Percentiles rank a stretch among this genome's conserved stretches.
phyloP scores from a whole-genome alignment of 2,113 vertebrate species.

The Anhinga rufa region DNA sequence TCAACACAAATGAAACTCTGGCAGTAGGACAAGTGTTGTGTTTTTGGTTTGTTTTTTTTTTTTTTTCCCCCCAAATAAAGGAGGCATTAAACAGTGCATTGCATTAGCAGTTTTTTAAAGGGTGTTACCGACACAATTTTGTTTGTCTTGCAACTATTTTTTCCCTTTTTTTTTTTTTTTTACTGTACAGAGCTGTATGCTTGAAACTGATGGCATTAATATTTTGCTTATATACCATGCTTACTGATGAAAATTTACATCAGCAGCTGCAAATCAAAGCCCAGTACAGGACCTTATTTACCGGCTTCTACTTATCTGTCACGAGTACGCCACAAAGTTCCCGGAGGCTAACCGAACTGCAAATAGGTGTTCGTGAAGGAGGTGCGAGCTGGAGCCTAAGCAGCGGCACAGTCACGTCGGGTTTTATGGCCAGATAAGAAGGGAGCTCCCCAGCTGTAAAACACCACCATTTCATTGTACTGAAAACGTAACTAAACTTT shows the following conservation, averaged over 20 bases:
- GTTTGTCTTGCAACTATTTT: background rate
- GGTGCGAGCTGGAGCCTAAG: background rate
- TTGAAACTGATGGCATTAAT: background rate
- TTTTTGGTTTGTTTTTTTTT: background rate
- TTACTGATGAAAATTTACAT: background rate
- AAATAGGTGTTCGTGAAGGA: accelerated
- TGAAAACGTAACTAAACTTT: background rate
- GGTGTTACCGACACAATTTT: background rate
- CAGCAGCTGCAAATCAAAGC: background rate
- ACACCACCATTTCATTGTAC: background rate
- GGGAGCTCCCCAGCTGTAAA: background rate
- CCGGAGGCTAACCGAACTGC: background rate
- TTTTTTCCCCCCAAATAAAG: background rate
- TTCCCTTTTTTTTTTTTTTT: background rate
- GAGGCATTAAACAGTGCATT: background rate
- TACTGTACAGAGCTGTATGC: background rate
- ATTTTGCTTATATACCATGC: background rate
- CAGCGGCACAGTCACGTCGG: background rate
- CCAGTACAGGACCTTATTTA: background rate
- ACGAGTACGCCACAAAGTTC: accelerated
- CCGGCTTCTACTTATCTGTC: background rate
- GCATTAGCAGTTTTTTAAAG: background rate
- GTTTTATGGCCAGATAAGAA: background rate
- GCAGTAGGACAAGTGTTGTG: background rate
- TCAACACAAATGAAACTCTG: background rate